Percentiles rank a stretch among this genome's conserved stretches.
phyloP scores from a whole-genome alignment of 2,113 vertebrate genomes.

The Ploceus nigricollis region DNA sequence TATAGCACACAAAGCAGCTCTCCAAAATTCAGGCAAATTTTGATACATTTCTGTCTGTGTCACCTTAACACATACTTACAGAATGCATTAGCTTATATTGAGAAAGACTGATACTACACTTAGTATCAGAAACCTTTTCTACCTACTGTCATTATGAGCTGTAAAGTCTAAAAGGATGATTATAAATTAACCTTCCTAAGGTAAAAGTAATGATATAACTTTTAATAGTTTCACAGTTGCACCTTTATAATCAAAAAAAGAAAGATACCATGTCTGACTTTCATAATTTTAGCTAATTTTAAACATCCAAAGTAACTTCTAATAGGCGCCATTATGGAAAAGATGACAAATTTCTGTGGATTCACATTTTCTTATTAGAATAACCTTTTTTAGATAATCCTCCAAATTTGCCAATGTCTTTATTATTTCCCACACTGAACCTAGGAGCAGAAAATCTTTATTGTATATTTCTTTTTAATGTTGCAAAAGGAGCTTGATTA shows the following conservation, averaged over 20 bases:
- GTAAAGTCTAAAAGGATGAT: background rate
- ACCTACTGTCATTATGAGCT: background rate
- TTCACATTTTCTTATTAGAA: background rate
- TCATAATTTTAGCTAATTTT: constrained; percentile 21
- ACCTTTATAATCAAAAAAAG: background rate
- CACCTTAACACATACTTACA: background rate
- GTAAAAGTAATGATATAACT: background rate
- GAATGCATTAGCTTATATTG: background rate
- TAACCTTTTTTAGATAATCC: background rate
- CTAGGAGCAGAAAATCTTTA: background rate
- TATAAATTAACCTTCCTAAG: background rate
- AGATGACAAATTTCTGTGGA: background rate
- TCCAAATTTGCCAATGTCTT: background rate
- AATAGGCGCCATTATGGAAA: background rate
- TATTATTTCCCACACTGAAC: background rate
- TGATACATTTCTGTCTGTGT: background rate
- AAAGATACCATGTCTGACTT: background rate
- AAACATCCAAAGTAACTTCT: background rate
- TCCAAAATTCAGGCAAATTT: background rate
- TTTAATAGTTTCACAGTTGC: background rate
- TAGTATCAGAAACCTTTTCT: background rate
- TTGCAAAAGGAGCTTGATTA: background rate
- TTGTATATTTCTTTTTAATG: background rate
- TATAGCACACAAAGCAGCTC: background rate
- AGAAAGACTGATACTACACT: background rate